Evolutionary conservation across 2,888 invertebrate genomes (phyloP).

Genomic region (Lysandra coridon): DNA sequence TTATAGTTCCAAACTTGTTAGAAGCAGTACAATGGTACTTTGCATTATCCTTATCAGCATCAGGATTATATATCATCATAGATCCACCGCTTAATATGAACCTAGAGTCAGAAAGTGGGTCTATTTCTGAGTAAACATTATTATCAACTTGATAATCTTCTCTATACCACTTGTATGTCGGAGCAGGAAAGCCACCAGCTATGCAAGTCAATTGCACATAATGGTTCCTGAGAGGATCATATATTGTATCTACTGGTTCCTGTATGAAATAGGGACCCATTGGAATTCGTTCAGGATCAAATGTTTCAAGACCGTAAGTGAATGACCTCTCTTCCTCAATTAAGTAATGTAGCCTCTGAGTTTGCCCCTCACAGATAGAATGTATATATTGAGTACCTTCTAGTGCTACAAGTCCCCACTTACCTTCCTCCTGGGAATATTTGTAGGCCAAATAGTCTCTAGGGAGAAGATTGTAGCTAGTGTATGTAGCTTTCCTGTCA

Average conservation of each 20-base stretch:
- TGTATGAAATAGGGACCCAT: slow-evolving; percentile 93
- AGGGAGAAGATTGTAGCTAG: slow-evolving; percentile 74
- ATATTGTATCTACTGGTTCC: slow-evolving; percentile 91
- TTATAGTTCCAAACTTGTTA: slow-evolving; percentile 93
- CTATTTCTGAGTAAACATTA: slow-evolving; percentile 85
- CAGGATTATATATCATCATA: slow-evolving; percentile 92
- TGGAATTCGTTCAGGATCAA: slow-evolving; percentile 89
- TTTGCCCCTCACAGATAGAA: slow-evolving; percentile 93
- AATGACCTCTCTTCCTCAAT: slow-evolving; percentile 88
- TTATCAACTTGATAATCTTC: slow-evolving; percentile 92
- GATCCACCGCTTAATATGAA: slow-evolving; percentile 95
- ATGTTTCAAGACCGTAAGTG: slow-evolving; percentile 91
- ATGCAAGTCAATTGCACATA: slow-evolving; percentile 90
- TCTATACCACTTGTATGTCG: slow-evolving; percentile 93
- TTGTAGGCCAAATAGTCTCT: slow-evolving; percentile 90
- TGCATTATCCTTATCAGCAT: slow-evolving; percentile 89
- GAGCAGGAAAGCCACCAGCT: slow-evolving; percentile 93
- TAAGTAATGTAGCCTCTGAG: slow-evolving; percentile 85
- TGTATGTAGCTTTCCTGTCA: slow-evolving; percentile 68
- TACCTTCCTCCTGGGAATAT: slow-evolving; percentile 84
- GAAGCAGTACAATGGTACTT: slow-evolving; percentile 94
- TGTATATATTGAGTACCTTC: slow-evolving; percentile 87
- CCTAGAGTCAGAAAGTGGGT: slow-evolving; percentile 86
- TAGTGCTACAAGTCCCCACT: slow-evolving; percentile 92
- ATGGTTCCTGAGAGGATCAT: slow-evolving; percentile 89